phyloP scores from a whole-genome alignment of 2,113 vertebrate species.

The Gorsachius goisagi region DNA sequence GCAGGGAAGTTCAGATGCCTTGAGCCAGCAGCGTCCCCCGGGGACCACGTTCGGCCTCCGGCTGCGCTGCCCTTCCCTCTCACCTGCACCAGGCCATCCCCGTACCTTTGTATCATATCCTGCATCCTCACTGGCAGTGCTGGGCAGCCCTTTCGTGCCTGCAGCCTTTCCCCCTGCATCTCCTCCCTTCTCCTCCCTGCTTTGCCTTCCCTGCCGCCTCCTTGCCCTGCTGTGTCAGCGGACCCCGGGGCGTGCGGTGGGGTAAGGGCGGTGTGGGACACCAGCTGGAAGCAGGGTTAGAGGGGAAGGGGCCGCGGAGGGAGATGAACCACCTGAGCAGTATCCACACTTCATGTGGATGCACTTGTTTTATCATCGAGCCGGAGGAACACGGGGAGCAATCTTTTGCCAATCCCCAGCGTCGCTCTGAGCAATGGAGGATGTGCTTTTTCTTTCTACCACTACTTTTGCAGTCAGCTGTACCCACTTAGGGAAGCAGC shows the following conservation, averaged over 20 bases:
- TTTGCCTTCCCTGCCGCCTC: neutral
- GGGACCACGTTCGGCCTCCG: neutral
- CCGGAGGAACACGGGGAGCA: neutral
- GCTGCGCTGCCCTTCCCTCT: neutral
- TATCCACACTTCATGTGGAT: neutral
- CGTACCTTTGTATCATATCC: fast-evolving
- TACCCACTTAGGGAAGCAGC: neutral
- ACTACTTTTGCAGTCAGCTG: neutral
- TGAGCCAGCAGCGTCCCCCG: fast-evolving
- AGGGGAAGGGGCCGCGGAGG: neutral
- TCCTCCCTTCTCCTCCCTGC: neutral
- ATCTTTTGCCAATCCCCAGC: no score
- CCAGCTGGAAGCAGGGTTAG: neutral
- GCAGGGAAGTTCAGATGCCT: fast-evolving
- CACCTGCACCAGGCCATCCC: neutral
- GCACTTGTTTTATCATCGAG: fast-evolving
- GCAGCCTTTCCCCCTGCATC: neutral
- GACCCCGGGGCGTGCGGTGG: fast-evolving
- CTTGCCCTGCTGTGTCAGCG: neutral
- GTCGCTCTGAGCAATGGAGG: neutral
- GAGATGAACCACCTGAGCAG: fast-evolving
- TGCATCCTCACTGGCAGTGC: fast-evolving
- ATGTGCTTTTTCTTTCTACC: neutral
- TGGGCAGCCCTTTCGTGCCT: neutral
- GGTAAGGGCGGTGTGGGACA: fast-evolving